Evolutionary conservation across 2,888 invertebrate species (phyloP), one percentile per base, ranked within the genome.

Genomic region (Andrena chrysosceles): DNA sequence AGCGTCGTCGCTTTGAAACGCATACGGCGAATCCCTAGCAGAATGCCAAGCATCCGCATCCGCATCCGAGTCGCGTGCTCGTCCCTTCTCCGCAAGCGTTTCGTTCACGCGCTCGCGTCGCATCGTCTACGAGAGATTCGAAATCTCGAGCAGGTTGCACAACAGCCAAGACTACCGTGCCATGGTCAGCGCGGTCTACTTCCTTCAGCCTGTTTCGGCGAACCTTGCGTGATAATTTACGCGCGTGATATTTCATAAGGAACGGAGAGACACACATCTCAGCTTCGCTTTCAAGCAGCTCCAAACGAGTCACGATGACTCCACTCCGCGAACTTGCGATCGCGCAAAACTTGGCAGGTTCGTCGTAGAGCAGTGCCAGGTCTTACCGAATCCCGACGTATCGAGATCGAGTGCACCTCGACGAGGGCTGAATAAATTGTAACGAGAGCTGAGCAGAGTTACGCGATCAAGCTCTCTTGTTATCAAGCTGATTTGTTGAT

Each of bases 301-400:
- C 87, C 76, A 85, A 85, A 73, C 71, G 31, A 63, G 74, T 76
- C 70, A 13, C 69, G 29, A 78, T 66, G 85, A 78, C 81, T 70
- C 73, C 62, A 62, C 62, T 35, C 48, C 69, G 33, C 60, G 69
- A 31, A 35, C 42, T 16, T 5, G 42, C 59, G 56, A 33, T 64
- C 35, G 77, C 67, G 66, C 64, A 13, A 23, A 23, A 70, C 72
- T 81, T 87, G 87, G 84, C 83, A 79, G 54, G 56, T 66, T 62
- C 23, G 48, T 71, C 48, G 78, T 35, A 29, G 35, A 13, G 7
- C 74, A 31, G 31, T 87, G 85, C 87, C 85, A 84, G 77, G 48
- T 85, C 79, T 75, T 81, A 68, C 63, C 85, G 77, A 87, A 81
- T 76, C 67, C 52, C 66, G 49, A 29, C 26, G 63, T 63, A 54